A percentile compares a stretch with the other conserved stretches of the same genome.
These are phyloP conservation scores for Trachurus trachurus DNA, from an alignment of 2,797 vertebrate genomes.

Conservation along the genomic window DNA sequence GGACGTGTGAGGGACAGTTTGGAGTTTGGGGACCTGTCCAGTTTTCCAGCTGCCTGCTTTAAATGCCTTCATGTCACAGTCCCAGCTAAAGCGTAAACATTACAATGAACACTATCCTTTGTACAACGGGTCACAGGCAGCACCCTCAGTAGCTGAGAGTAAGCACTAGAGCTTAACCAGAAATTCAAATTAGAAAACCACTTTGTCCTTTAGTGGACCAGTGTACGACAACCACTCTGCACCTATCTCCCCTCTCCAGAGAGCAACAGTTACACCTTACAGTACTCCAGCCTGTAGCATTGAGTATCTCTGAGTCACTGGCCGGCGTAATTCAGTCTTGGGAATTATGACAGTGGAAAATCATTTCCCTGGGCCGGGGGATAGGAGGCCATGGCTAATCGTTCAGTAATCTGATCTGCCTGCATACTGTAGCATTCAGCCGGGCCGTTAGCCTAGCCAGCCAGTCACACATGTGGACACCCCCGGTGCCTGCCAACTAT, in stretches of 20 bases:
- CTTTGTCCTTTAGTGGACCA: slow-evolving; percentile 42
- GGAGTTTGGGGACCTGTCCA: slow-evolving; percentile 25
- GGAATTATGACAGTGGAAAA: slow-evolving; percentile 88
- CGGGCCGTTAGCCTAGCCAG: slow-evolving; percentile 68
- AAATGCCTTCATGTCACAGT: slow-evolving; percentile 20
- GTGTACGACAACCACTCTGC: slow-evolving; percentile 36
- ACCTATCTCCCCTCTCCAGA: slow-evolving; percentile 63
- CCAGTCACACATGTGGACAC: slow-evolving; percentile 81
- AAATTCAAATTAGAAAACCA: slow-evolving; percentile 51
- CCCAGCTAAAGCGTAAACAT: slow-evolving; percentile 28
- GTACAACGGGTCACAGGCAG: background rate
- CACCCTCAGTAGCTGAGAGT: background rate
- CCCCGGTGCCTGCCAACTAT: slow-evolving; percentile 75
- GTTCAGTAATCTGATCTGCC: slow-evolving; percentile 87
- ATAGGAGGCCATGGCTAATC: slow-evolving; percentile 85
- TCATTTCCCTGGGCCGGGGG: slow-evolving; percentile 80
- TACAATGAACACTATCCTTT: slow-evolving; percentile 8
- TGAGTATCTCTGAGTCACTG: slow-evolving; percentile 80
- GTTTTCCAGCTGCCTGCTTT: slow-evolving; percentile 35
- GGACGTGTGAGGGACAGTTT: slow-evolving; percentile 39
- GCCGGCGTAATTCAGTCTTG: slow-evolving; percentile 82
- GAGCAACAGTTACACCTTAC: slow-evolving; percentile 68
- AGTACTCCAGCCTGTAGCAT: slow-evolving; percentile 67
- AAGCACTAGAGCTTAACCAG: slow-evolving; percentile 1
- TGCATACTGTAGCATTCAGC: slow-evolving; percentile 82